These are phyloP conservation scores for Leptopilina syphax DNA, from an alignment of 2,888 invertebrate species.

Conservation along the genomic window DNA sequence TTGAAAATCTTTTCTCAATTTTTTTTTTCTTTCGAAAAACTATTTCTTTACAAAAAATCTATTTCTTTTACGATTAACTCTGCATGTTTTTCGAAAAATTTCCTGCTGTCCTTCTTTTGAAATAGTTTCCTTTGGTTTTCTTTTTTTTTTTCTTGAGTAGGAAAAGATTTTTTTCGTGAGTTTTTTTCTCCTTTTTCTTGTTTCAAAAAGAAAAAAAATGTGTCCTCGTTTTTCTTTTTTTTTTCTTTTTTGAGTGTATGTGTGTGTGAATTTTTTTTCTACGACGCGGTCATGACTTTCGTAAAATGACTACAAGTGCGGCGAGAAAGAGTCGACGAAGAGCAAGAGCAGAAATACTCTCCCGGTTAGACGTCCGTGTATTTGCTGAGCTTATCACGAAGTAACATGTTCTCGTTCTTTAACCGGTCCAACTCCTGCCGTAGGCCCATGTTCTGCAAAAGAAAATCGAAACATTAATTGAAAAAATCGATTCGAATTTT, in stretches of 20 bases:
- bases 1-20: background rate
- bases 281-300: constrained; percentile 28
- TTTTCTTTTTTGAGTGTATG: constrained; percentile 17
- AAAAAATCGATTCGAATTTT: constrained; percentile 41
- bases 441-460: constrained; percentile 89
- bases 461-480: constrained; percentile 44
- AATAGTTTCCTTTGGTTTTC: constrained; percentile 12
- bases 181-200: constrained; percentile 26
- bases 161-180: background rate
- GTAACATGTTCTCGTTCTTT: constrained; percentile 93
- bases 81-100: background rate
- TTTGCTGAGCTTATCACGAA: constrained; percentile 93
- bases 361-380: constrained; percentile 87
- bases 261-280: constrained; percentile 38
- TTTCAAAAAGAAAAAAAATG: background rate
- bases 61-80: background rate
- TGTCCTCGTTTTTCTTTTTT: constrained; percentile 35
- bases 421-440: constrained; percentile 93
- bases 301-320: constrained; percentile 31
- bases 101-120: background rate
- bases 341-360: constrained; percentile 46
- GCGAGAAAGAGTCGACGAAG: constrained; percentile 51
- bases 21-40: constrained; percentile 24
- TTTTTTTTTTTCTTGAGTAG: background rate
- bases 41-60: background rate